Evolutionary conservation across 1,140 invertebrate species (phyloP), one percentile per base, ranked within the genome.

Genomic region (Rhynchophorus ferrugineus): DNA sequence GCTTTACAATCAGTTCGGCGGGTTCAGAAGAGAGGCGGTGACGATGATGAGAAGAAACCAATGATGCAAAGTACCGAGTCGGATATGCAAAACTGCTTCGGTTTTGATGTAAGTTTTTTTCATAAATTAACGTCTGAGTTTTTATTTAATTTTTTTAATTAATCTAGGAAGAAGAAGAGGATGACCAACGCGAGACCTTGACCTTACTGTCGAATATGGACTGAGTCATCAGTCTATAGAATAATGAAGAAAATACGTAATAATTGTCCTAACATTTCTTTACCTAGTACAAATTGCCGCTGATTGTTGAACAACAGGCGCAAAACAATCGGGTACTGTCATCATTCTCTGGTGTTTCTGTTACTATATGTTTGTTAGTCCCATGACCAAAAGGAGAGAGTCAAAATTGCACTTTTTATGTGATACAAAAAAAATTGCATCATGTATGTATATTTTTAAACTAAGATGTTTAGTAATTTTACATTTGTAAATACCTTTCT

Each of bases 21-120:
- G 56, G 49, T 64, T 8, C 43, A 54, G 29, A 65, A 66, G 58
- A 54, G 60, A 19, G 63, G 71, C 22, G 59, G 54, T 35, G 61
- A 64, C 38, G 62, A 75, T 50, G 64, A 70, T 13, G 54, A 71
- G 2, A 64, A 74, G 58, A 54, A 68, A 62, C 57, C 65, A 1
- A 70, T 69, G 17, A 68, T 74, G 13, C 65, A 70, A 14, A 81
- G 21, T 17, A 44, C 53, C 5, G 53, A 49, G 24, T 20, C 82
- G 59, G 84, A 87, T 61, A 85, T 88, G 73, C 78, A 83, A 60
- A 88, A 82, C 33, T 91, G 87, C 65, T 91, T 91, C 67, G 89
- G 88, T 13, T 91, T 91, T 73, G 87, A 90, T 70, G 87, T 86
- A 66, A 77, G 79, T 68, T 11, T 1, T 3, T 3, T 22, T 3